Evolutionary conservation across 2,888 invertebrate species (phyloP).

Genomic region (Habroteleia sp.): DNA sequence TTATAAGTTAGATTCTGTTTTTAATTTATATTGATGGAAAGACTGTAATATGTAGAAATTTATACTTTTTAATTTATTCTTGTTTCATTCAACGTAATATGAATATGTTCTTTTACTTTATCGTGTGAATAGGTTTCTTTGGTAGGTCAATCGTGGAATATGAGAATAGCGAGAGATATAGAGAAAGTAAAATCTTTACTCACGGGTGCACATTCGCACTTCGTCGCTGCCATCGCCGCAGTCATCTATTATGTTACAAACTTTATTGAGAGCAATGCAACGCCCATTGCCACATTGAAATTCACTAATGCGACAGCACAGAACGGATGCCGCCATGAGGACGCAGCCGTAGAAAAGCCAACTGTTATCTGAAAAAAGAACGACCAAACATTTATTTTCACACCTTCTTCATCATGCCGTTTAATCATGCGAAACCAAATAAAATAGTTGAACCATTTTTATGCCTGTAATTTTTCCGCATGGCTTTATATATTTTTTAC

Average conservation of each 20-base stretch:
- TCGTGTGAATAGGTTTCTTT: slow-evolving; percentile 9
- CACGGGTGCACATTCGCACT: slow-evolving; percentile 88
- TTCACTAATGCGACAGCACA: slow-evolving; percentile 82
- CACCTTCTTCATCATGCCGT: slow-evolving; percentile 1
- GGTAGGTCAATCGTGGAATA: slow-evolving; percentile 47
- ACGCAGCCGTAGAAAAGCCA: slow-evolving; percentile 75
- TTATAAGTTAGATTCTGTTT: too few relatives aligned
- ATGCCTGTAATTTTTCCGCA: too few relatives aligned
- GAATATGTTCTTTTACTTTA: slow-evolving; percentile 4
- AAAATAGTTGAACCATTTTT: too few relatives aligned
- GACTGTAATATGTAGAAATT: too few relatives aligned
- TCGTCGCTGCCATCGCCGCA: slow-evolving; percentile 91
- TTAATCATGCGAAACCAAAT: slow-evolving; percentile 25
- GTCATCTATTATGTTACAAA: slow-evolving; percentile 89
- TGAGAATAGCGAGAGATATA: slow-evolving; percentile 44
- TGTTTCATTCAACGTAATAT: too few relatives aligned
- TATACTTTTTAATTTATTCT: too few relatives aligned
- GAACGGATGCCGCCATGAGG: slow-evolving; percentile 71
- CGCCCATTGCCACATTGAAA: slow-evolving; percentile 82
- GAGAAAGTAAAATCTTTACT: slow-evolving; percentile 80
- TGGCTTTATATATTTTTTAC: too few relatives aligned
- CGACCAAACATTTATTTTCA: slow-evolving; percentile 29
- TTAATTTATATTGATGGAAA: too few relatives aligned
- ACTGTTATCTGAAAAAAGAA: slow-evolving; percentile 72
- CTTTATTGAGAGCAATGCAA: slow-evolving; percentile 88